Conservation (phyloP, 2,888 invertebrate species). For the Cantharis flavilabris region DNA sequence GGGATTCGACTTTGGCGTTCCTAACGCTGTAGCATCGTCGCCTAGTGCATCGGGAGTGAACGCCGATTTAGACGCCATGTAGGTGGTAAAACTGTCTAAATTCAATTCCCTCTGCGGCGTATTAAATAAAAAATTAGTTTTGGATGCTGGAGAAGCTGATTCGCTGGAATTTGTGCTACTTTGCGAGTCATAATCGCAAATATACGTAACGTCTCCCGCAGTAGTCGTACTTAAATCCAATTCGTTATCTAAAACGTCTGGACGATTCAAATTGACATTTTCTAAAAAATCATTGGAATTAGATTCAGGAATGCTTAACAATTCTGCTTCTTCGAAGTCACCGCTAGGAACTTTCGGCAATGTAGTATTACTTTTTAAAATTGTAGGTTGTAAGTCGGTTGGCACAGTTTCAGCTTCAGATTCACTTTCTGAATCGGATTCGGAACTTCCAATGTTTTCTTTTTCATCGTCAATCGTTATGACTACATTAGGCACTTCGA, state of each 20-base stretch:
- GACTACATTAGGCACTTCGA: constrained; percentile 22
- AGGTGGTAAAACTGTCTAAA: constrained; percentile 46
- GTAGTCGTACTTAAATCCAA: not conserved
- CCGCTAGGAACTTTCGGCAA: constrained; percentile 29
- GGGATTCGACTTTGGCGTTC: not conserved
- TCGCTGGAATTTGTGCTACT: not conserved
- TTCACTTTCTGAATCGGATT: not conserved
- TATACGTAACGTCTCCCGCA: not conserved
- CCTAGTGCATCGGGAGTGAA: not conserved
- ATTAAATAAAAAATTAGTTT: not conserved
- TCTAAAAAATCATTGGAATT: constrained; percentile 44
- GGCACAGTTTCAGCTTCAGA: not conserved
- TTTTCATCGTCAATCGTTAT: not conserved
- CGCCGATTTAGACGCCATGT: constrained; percentile 32
- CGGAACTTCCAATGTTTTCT: not conserved
- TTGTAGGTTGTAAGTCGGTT: constrained; percentile 34
- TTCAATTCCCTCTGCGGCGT: constrained; percentile 6
- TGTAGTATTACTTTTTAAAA: not conserved
- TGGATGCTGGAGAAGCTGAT: not conserved
- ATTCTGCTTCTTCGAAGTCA: constrained; percentile 37
- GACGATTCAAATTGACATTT: constrained; percentile 3
- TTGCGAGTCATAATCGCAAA: not conserved
- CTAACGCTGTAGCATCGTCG: not conserved
- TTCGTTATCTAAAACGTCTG: not conserved
- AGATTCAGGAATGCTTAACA: constrained; percentile 30